Conservation (phyloP, 2,888 invertebrate genomes). For the Fragum whitleyi region DNA sequence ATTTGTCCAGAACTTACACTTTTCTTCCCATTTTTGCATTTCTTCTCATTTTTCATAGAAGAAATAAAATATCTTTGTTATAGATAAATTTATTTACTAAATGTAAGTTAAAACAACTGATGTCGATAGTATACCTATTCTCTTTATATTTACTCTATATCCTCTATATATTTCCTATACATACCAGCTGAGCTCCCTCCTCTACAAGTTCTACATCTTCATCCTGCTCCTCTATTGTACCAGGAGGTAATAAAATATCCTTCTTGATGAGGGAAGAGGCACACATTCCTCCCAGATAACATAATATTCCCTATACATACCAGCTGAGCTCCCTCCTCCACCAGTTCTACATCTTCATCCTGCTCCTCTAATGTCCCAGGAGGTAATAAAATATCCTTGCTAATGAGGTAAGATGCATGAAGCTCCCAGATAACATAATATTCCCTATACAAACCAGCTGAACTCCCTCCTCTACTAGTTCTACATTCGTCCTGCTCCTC, state of each 20-base stretch:
- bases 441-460: constrained; percentile 80
- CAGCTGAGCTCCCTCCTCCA: constrained; percentile 89
- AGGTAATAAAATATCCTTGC: constrained; percentile 91
- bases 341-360: constrained; percentile 89
- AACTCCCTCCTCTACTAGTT: constrained; percentile 90
- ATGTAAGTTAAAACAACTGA: too few species aligned
- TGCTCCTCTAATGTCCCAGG: constrained; percentile 87
- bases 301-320: constrained; percentile 65
- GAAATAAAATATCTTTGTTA: too few species aligned
- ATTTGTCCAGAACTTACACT: too few species aligned
- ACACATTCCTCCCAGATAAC: constrained; percentile 96
- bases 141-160: too few species aligned
- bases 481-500: constrained; percentile 89
- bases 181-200: constrained; percentile 87
- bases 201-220: constrained; percentile 91
- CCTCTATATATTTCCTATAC: constrained; percentile 89
- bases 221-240: constrained; percentile 87
- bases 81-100: too few species aligned
- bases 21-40: too few species aligned
- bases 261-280: constrained; percentile 95
- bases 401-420: constrained; percentile 96
- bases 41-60: too few species aligned
- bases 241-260: constrained; percentile 89
- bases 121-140: too few species aligned
- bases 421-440: constrained; percentile 95